Conservation (phyloP, 1,140 invertebrate species). For the Procambarus virginalis region DNA sequence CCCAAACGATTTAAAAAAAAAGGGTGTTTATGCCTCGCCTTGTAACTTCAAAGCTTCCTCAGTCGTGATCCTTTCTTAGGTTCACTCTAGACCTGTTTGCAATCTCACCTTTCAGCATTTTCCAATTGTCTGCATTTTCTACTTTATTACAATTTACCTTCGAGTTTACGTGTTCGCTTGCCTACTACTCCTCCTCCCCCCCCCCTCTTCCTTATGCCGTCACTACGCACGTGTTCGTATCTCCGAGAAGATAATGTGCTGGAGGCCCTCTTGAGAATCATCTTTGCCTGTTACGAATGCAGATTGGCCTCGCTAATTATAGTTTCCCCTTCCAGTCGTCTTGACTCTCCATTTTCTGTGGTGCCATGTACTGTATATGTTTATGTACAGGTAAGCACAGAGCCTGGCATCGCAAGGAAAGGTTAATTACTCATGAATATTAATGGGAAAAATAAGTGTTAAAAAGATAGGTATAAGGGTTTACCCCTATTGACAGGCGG, state of each 20-base stretch:
- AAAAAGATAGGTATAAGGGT: too few relatives aligned
- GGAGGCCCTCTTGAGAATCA: background rate
- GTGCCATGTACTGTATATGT: background rate
- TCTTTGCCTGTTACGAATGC: background rate
- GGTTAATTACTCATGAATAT: too few relatives aligned
- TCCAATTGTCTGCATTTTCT: background rate
- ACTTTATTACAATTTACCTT: background rate
- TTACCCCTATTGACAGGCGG: too few relatives aligned
- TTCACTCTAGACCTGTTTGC: too few relatives aligned
- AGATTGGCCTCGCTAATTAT: constrained; percentile 7
- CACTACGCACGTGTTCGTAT: too few relatives aligned
- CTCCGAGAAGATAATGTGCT: background rate
- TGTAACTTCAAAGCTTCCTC: too few relatives aligned
- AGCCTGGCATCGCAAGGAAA: too few relatives aligned
- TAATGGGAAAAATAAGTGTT: too few relatives aligned
- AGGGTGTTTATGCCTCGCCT: too few relatives aligned
- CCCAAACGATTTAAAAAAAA: too few relatives aligned
- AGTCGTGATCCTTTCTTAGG: too few relatives aligned
- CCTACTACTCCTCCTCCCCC: background rate
- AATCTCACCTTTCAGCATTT: background rate
- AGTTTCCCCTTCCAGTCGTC: constrained; percentile 7
- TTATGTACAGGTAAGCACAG: too few relatives aligned
- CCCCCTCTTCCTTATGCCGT: background rate
- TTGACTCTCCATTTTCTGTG: background rate
- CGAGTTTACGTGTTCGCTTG: background rate